A percentile compares a stretch with the other conserved stretches of the same genome.
Evolutionary conservation across 2,797 vertebrate genomes (phyloP).

Genomic region (Notamacropus eugenii): DNA sequence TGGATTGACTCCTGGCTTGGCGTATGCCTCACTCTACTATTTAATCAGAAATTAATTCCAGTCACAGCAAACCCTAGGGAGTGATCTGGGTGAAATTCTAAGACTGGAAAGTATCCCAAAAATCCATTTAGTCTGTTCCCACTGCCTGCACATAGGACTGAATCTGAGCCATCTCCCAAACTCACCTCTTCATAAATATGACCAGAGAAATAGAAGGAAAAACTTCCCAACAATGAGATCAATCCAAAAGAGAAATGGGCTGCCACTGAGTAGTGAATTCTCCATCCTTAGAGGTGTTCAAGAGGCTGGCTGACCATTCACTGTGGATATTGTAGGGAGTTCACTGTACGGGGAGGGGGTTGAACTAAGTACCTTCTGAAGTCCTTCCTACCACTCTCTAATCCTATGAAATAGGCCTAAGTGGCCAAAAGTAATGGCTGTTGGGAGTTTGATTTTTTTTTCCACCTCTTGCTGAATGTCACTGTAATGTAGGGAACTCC

Average conservation of each 20-base stretch:
- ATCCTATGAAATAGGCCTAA: not conserved
- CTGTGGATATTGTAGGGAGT: not conserved
- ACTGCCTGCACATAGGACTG: not conserved
- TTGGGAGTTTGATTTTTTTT: not conserved
- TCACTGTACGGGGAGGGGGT: not conserved
- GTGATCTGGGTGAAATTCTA: not conserved
- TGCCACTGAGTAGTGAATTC: not conserved
- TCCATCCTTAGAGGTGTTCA: not conserved
- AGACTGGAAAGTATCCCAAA: not conserved
- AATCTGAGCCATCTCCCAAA: not conserved
- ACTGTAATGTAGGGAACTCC: not conserved
- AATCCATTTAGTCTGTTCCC: not conserved
- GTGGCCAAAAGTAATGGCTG: not conserved
- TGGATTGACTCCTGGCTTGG: not conserved
- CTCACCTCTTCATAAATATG: not conserved
- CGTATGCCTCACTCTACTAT: not conserved
- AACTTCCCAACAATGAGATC: not conserved
- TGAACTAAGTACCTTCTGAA: not conserved
- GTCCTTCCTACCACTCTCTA: not conserved
- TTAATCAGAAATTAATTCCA: constrained; percentile 5
- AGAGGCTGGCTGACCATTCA: not conserved
- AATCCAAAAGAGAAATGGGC: not conserved
- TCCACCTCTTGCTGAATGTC: not conserved
- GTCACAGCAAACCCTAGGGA: not conserved
- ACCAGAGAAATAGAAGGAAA: not conserved